Conservation (phyloP, 2,888 invertebrate genomes). For the Nemotelus nigrinus region DNA sequence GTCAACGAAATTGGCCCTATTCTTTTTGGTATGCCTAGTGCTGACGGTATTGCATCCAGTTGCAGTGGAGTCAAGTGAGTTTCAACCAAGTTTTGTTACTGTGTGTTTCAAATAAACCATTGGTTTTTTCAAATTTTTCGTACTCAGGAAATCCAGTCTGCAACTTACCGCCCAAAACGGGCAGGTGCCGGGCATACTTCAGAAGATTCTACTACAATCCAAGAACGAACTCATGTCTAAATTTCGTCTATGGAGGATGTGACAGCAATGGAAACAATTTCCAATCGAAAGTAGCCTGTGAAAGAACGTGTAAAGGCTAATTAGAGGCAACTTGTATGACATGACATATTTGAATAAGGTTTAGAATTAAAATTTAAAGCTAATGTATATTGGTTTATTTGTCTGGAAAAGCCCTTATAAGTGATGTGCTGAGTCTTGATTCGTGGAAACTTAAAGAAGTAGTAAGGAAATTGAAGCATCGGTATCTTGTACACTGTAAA, state of each 20-base stretch:
- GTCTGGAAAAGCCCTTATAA: too few relatives aligned
- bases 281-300: background rate
- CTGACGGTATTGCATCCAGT: background rate
- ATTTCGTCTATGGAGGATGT: constrained; percentile 25
- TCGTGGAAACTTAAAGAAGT: too few relatives aligned
- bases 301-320: background rate
- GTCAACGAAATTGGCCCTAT: background rate
- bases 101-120: too few relatives aligned
- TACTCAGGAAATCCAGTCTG: background rate
- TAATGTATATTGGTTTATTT: too few relatives aligned
- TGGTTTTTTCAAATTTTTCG: background rate
- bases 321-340: too few relatives aligned
- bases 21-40: background rate
- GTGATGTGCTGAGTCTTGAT: too few relatives aligned
- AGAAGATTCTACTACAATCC: constrained; percentile 14
- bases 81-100: background rate
- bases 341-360: too few relatives aligned
- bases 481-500: too few relatives aligned
- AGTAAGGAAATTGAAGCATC: too few relatives aligned
- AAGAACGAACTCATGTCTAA: background rate
- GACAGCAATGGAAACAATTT: constrained; percentile 21
- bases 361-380: too few relatives aligned
- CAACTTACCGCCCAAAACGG: background rate
- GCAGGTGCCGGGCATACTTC: constrained; percentile 5
- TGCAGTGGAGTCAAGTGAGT: background rate